A percentile compares a stretch with the other conserved stretches of the same genome.
Evolutionary conservation across 2,888 invertebrate genomes (phyloP).

Genomic region (Glyphotaelius pellucidus): DNA sequence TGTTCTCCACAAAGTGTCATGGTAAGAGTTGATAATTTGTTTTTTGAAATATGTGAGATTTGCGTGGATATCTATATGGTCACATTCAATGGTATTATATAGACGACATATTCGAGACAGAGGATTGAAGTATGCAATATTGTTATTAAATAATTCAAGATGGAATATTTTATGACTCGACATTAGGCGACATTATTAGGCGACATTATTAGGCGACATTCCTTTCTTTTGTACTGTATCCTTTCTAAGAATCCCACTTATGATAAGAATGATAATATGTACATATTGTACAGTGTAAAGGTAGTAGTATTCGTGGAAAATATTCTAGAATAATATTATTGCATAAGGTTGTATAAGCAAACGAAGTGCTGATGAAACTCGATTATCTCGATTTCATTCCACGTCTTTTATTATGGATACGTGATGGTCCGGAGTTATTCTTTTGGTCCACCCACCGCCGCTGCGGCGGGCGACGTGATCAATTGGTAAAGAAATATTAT

Average conservation of each 20-base stretch:
- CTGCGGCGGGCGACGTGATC: not conserved
- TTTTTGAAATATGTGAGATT: too few relatives aligned
- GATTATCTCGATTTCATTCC: not conserved
- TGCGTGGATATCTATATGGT: too few relatives aligned
- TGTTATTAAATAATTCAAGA: too few relatives aligned
- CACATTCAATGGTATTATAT: too few relatives aligned
- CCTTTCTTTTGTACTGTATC: not conserved
- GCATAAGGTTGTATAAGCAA: not conserved
- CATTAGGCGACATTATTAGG: too few relatives aligned
- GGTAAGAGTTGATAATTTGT: too few relatives aligned
- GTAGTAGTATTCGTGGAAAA: not conserved
- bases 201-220: too few relatives aligned
- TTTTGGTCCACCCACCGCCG: not conserved
- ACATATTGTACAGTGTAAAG: not conserved
- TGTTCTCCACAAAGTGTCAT: too few relatives aligned
- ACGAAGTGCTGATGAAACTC: not conserved
- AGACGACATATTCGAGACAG: too few relatives aligned
- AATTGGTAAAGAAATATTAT: not conserved
- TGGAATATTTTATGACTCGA: too few relatives aligned
- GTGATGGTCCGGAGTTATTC: constrained; percentile 11
- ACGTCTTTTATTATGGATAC: not conserved
- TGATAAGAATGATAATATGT: not conserved
- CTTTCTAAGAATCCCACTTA: not conserved
- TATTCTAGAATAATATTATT: not conserved
- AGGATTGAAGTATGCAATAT: too few relatives aligned